Percentiles rank a stretch among this genome's conserved stretches.
Conservation (phyloP, 2,797 vertebrate genomes). For the Anabas testudineus region DNA sequence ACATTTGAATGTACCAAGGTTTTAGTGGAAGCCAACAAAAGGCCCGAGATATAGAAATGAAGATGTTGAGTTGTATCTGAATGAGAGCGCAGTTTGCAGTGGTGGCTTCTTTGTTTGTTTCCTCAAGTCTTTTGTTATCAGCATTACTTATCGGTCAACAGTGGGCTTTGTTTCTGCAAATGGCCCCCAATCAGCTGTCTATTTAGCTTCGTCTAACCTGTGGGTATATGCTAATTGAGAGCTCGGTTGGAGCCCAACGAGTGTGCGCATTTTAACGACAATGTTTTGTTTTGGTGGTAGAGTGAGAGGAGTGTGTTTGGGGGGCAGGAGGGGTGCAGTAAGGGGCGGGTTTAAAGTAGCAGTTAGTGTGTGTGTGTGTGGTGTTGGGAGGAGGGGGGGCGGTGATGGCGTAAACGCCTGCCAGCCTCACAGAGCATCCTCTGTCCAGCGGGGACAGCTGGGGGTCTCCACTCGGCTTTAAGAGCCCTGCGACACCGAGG, state of each 20-base stretch:
- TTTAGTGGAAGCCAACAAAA: conserved; percentile 73
- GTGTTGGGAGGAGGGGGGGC: conserved; percentile 16
- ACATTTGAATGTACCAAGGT: conserved; percentile 76
- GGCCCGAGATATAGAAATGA: conserved; percentile 81
- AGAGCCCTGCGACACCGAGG: conserved; percentile 77
- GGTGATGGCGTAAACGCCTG: conserved; percentile 80
- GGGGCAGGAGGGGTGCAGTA: conserved; percentile 34
- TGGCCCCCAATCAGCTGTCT: conserved; percentile 95
- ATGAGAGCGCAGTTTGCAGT: conserved; percentile 87
- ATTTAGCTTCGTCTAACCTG: conserved; percentile 91
- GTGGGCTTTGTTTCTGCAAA: conserved; percentile 96
- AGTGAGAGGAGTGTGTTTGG: conserved; percentile 57
- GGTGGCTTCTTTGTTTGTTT: conserved; percentile 89
- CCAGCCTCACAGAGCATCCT: conserved; percentile 83
- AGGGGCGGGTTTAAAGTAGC: conserved; percentile 61
- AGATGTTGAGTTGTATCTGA: conserved; percentile 81
- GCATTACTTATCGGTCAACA: conserved; percentile 94
- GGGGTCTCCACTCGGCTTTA: conserved; percentile 83
- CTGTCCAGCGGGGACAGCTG: conserved; percentile 82
- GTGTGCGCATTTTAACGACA: conserved; percentile 89
- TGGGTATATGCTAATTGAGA: conserved; percentile 92
- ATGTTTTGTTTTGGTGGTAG: conserved; percentile 86
- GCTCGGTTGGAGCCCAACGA: conserved; percentile 84
- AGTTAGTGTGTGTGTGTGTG: conserved; percentile 55
- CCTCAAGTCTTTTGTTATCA: conserved; percentile 92